phyloP scores from a whole-genome alignment of 2,888 invertebrate genomes.

The Cordilura impudica region DNA sequence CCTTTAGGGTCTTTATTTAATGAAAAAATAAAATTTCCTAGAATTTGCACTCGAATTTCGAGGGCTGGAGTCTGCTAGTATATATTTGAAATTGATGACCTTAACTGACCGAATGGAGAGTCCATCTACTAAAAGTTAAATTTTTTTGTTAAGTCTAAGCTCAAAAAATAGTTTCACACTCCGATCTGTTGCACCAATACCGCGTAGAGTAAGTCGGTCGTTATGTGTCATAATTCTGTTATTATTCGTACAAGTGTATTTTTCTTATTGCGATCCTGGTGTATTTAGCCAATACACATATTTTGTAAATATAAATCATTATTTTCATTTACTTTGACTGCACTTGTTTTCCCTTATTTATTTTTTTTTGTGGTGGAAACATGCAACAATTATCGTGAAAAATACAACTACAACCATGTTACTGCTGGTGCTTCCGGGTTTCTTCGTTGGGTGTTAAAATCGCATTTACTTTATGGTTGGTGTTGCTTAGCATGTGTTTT shows the following conservation, averaged over 20 bases:
- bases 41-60: no score
- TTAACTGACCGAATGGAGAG: no score
- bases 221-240: no score
- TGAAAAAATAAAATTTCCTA: no score
- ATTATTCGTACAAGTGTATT: background rate
- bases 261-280: constrained; percentile 8
- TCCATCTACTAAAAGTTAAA: no score
- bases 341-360: constrained; percentile 27
- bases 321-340: constrained; percentile 56
- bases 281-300: constrained; percentile 44
- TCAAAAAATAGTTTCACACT: no score
- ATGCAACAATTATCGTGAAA: constrained; percentile 51
- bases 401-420: constrained; percentile 26
- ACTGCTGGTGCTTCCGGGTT: constrained; percentile 38
- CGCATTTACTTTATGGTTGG: constrained; percentile 24
- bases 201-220: no score
- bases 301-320: constrained; percentile 50
- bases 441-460: constrained; percentile 13
- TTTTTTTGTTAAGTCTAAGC: no score
- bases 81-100: no score
- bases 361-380: constrained; percentile 1
- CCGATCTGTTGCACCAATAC: no score
- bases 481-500: constrained; percentile 38
- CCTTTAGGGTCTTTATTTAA: no score
- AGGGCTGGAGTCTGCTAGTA: no score